Evolutionary conservation across 2,888 invertebrate species (phyloP).

Genomic region (Plagodis pulveraria): DNA sequence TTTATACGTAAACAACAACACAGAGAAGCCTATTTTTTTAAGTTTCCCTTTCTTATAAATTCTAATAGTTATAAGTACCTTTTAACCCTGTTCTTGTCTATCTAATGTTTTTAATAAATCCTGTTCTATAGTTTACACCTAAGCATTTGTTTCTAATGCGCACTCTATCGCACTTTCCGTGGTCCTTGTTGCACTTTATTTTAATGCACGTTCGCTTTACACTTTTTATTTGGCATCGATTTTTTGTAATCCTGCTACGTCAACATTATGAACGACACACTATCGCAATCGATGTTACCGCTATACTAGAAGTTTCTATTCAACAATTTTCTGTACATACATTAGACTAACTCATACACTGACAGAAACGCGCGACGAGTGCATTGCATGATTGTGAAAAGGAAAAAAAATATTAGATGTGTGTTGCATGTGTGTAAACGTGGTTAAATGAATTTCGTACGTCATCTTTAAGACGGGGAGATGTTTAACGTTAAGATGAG

Average conservation of each 20-base stretch:
- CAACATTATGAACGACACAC: conserved; percentile 68
- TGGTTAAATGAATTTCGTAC: conserved; percentile 80
- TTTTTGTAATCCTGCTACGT: conserved; percentile 55
- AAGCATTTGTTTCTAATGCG: conserved; percentile 40
- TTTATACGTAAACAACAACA: conserved; percentile 68
- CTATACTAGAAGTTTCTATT: conserved; percentile 61
- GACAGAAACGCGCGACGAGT: conserved; percentile 52
- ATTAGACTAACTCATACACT: conserved; percentile 56
- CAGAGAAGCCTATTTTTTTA: conserved; percentile 73
- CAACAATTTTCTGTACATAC: conserved; percentile 68
- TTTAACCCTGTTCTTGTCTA: conserved; percentile 42
- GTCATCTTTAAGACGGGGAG: conserved; percentile 77
- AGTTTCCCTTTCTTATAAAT: conserved; percentile 66
- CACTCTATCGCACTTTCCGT: conserved; percentile 68
- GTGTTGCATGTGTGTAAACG: conserved; percentile 83
- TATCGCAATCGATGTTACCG: conserved; percentile 72
- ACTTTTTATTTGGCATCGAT: conserved; percentile 58
- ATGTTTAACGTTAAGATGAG: conserved; percentile 79
- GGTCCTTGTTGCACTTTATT: conserved; percentile 70
- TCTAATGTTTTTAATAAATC: conserved; percentile 32
- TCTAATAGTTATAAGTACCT: conserved; percentile 51
- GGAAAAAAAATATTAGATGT: conserved; percentile 75
- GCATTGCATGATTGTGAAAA: conserved; percentile 80
- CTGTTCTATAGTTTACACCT: conserved; percentile 43
- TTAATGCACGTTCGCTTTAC: conserved; percentile 74